These are phyloP conservation scores for Aporophyla lueneburgensis DNA, from an alignment of 2,888 invertebrate genomes.

Conservation along the genomic window DNA sequence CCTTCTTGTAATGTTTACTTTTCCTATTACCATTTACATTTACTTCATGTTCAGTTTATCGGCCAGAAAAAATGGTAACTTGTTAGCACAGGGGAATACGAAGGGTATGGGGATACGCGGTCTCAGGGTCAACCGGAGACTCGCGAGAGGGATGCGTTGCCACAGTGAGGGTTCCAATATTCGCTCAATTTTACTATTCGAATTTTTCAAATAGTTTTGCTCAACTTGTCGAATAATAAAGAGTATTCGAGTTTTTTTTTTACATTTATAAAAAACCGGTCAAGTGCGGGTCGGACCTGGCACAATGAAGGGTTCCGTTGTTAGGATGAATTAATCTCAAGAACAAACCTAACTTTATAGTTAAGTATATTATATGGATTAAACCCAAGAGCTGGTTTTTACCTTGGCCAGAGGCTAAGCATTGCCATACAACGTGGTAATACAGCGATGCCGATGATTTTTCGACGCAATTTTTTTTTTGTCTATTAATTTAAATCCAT, in stretches of 20 bases:
- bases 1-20: neutral
- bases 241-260: neutral
- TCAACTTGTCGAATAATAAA: neutral
- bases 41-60: slow-evolving; percentile 13
- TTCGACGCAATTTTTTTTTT: no score
- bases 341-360: no score
- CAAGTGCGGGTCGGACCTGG: no score
- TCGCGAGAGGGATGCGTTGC: slow-evolving; percentile 79
- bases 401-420: no score
- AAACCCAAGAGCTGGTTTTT: no score
- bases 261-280: neutral
- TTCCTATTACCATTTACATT: no score
- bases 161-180: neutral
- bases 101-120: slow-evolving; percentile 77
- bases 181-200: neutral
- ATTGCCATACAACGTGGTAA: no score
- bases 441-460: no score
- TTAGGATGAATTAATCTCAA: no score
- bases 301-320: no score
- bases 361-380: no score
- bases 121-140: slow-evolving; percentile 79
- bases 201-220: neutral
- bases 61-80: slow-evolving; percentile 38
- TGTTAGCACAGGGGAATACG: slow-evolving; percentile 47
- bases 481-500: no score